Evolutionary conservation across 30 jellyfish, hydroid and myxozoan species (phyloP).

Genomic region (Aurelia aurita): DNA sequence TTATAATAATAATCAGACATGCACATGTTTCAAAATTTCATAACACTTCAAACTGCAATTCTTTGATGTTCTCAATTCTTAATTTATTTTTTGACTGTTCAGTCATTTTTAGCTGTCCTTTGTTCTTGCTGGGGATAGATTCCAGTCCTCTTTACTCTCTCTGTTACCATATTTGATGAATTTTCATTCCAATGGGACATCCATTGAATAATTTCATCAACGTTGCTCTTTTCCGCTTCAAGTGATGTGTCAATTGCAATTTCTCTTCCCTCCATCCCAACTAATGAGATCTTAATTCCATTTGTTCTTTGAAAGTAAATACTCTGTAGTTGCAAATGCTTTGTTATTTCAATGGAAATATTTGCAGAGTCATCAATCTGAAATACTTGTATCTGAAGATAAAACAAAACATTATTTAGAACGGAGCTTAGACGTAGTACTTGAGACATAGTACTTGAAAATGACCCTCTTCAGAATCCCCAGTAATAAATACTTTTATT

Average conservation of each 20-base stretch:
- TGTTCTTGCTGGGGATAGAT: conserved; percentile 49
- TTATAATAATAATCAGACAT: no score
- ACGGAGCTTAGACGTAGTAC: no score
- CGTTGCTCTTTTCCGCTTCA: background rate
- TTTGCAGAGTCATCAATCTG: conserved; percentile 78
- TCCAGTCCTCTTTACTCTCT: conserved; percentile 72
- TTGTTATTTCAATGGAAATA: conserved; percentile 35
- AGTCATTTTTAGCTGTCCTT: conserved; percentile 19
- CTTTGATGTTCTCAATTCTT: no score
- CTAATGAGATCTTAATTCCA: background rate
- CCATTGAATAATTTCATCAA: conserved; percentile 74
- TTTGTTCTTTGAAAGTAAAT: conserved; percentile 70
- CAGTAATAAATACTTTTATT: no score
- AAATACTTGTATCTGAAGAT: conserved; percentile 73
- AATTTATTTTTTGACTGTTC: background rate
- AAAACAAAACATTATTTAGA: background rate
- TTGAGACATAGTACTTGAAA: no score
- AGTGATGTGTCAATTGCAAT: conserved; percentile 41
- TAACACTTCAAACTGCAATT: no score
- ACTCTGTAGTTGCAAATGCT: conserved; percentile 67
- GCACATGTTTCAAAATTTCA: no score
- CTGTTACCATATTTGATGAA: conserved; percentile 69
- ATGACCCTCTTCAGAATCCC: no score
- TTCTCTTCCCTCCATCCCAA: conserved; percentile 16
- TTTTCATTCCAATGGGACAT: conserved; percentile 89